A percentile compares a stretch with the other conserved stretches of the same genome.
These are phyloP conservation scores for Elegia similella DNA, from an alignment of 2,888 invertebrate genomes.

Conservation along the genomic window DNA sequence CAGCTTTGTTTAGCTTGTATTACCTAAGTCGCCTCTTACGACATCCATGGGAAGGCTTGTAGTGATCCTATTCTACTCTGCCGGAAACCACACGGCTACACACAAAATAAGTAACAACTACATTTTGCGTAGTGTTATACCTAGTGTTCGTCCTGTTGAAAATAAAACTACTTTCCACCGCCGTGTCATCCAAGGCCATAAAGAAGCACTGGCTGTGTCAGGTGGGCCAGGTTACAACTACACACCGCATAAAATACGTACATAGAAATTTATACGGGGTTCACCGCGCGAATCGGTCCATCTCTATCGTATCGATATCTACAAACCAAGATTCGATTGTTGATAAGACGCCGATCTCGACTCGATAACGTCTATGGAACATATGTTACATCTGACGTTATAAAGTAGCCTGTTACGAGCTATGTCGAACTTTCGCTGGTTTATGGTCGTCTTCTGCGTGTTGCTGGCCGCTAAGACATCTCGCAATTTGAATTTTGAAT, in stretches of 20 bases:
- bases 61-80: too few relatives aligned
- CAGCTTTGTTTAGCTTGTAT: too few relatives aligned
- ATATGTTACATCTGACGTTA: slow-evolving; percentile 62
- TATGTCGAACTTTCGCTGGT: slow-evolving; percentile 34
- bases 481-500: slow-evolving; percentile 13
- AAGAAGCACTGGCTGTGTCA: slow-evolving; percentile 19
- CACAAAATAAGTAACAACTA: too few relatives aligned
- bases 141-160: too few relatives aligned
- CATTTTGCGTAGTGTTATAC: too few relatives aligned
- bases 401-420: slow-evolving; percentile 55
- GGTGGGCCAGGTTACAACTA: slow-evolving; percentile 19
- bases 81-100: too few relatives aligned
- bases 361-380: slow-evolving; percentile 60
- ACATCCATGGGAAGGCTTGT: too few relatives aligned
- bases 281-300: slow-evolving; percentile 45
- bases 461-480: slow-evolving; percentile 12
- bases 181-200: slow-evolving; percentile 15
- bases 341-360: slow-evolving; percentile 58
- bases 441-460: slow-evolving; percentile 32
- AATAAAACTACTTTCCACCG: not conserved
- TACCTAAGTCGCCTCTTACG: too few relatives aligned
- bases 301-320: slow-evolving; percentile 41
- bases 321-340: slow-evolving; percentile 51
- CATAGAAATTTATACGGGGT: slow-evolving; percentile 38
- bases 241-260: slow-evolving; percentile 23